phyloP scores from a whole-genome alignment of 2,797 vertebrate species.

The Decapterus maruadsi region DNA sequence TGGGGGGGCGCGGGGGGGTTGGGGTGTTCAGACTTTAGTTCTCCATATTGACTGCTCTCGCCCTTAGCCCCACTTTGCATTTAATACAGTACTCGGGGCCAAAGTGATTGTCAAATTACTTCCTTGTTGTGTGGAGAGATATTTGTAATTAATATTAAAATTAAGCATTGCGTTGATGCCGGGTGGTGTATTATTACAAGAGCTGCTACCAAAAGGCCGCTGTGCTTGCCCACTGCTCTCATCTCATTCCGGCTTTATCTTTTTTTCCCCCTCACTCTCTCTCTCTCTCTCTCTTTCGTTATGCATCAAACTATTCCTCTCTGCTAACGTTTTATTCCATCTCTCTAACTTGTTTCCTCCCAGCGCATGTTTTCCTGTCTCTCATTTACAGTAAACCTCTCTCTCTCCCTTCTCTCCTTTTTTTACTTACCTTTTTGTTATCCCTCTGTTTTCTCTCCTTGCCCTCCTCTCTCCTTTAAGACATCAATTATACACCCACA shows the following conservation, averaged over 20 bases:
- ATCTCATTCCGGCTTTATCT: constrained; percentile 56
- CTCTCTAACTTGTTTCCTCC: constrained; percentile 33
- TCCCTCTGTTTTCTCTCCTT: constrained; percentile 46
- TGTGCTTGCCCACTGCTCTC: constrained; percentile 52
- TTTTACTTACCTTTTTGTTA: constrained; percentile 46
- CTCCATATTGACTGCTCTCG: constrained; percentile 87
- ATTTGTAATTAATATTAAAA: constrained; percentile 90
- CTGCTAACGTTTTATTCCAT: constrained; percentile 52
- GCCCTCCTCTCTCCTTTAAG: constrained; percentile 69
- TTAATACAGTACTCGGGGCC: constrained; percentile 89
- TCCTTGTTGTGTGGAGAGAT: constrained; percentile 87
- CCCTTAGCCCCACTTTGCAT: constrained; percentile 88
- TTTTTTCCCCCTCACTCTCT: constrained; percentile 19
- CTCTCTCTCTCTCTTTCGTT: constrained; percentile 22
- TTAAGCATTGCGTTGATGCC: constrained; percentile 84
- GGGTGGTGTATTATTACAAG: constrained; percentile 83
- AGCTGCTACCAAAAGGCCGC: constrained; percentile 77
- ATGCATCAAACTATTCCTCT: constrained; percentile 59
- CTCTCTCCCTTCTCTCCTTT: constrained; percentile 18
- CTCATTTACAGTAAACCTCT: constrained; percentile 50
- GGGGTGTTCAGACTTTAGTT: constrained; percentile 77
- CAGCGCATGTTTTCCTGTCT: constrained; percentile 32
- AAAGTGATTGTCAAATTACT: constrained; percentile 89
- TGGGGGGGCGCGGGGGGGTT: too few species aligned
- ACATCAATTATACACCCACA: constrained; percentile 81